Evolutionary conservation across 2,888 invertebrate species (phyloP), one percentile per base, ranked within the genome.

Genomic region (Acrobeloides nanus): DNA sequence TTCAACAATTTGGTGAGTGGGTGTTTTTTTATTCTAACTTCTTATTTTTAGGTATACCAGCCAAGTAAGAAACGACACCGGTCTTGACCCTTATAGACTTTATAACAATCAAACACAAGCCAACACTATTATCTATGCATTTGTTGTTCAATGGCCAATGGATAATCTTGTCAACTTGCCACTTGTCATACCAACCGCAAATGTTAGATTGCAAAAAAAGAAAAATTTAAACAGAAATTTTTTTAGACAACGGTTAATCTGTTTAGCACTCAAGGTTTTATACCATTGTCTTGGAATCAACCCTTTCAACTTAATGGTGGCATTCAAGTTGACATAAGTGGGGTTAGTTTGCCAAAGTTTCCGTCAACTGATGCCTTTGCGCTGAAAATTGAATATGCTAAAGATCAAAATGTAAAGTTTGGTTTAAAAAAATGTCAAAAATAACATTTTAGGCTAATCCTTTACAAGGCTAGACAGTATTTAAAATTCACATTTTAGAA

Each of bases 1-100:
- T 1, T n/a, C n/a, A n/a, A 23, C 12, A 10, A 33, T 56, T 8
- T 55, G 55, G 55, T 53, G 27, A 10, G 3, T 37, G 17, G 20
- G 8, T 46, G n/a, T 52, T 74, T 78, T 74, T 77, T 77, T 0
- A 65, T 79, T 26, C 78, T 79, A 51, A 65, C 59, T 24, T 38
- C 65, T 10, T 12, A 32, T 15, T 49, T 47, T 32, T 37, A 61
- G 61, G 64, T 63, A 63, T 49, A 68, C 69, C 2, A 61, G 62
- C 3, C 51, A 50, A 37, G 51, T 64, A 27, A 57, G 58, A 12
- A 44, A 56, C n/a, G 35, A n/a, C 23, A 38, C 24, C 4, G 42
- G 26, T n/a, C 44, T 46, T 21, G 29, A 38, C 23, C 37, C 32
- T 3, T 31, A 41, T n/a, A 40, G 48, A 7, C 21, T 49, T 3